These are phyloP conservation scores for Manacus vitellinus DNA, from an alignment of 2,113 vertebrate genomes.

Conservation along the genomic window DNA sequence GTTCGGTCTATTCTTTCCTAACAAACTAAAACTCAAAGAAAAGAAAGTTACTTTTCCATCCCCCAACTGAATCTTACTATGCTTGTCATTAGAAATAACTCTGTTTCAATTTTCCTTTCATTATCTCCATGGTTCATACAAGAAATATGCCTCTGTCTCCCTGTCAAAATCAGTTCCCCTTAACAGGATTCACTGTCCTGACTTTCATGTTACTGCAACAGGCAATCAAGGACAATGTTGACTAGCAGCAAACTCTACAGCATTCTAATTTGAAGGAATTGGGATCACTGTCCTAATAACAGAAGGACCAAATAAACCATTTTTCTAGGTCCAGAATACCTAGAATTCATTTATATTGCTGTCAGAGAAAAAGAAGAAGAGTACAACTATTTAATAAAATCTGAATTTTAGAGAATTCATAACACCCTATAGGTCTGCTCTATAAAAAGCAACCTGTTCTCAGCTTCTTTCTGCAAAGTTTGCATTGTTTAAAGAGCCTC, in stretches of 20 bases:
- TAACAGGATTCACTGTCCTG: conserved; percentile 5
- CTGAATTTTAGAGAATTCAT: neutral
- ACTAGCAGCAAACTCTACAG: conserved; percentile 16
- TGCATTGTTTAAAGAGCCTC: conserved; percentile 1
- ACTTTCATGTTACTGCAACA: neutral
- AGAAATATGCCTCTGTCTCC: neutral
- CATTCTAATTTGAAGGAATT: neutral
- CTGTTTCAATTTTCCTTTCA: conserved; percentile 1
- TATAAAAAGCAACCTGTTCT: conserved; percentile 25
- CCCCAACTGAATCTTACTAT: neutral
- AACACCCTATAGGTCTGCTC: neutral
- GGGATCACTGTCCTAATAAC: neutral
- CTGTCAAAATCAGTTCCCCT: neutral
- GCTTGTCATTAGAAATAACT: conserved; percentile 47
- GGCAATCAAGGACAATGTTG: neutral
- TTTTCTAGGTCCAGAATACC: neutral
- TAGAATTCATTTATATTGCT: neutral
- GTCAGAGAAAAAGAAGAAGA: neutral
- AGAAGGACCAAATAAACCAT: neutral
- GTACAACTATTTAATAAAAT: neutral
- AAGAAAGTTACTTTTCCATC: conserved; percentile 13
- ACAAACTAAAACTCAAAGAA: neutral
- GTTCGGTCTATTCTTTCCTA: neutral
- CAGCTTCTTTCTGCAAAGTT: neutral
- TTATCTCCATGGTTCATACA: neutral